Evolutionary conservation across 2,797 vertebrate species (phyloP), one percentile per base, ranked within the genome.

Genomic region (Leontocebus nigricollis): DNA sequence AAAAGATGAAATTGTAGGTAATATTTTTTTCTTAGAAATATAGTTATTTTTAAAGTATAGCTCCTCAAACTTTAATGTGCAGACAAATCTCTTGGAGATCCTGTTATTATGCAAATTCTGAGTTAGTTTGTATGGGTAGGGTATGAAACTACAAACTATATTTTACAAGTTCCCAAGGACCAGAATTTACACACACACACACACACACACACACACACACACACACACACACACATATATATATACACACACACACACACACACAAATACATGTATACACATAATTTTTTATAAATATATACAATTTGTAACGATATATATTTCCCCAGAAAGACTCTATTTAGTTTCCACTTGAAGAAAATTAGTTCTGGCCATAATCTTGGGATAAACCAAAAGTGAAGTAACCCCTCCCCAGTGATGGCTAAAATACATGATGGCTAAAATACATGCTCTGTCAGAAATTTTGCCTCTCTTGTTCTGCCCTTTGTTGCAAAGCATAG

Each of bases 21-120:
- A 70, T 57, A 41, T 20, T 55, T 77, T 89, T 81, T 59, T 70
- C n/a, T 88, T 64, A 72, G 48, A 83, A 39, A 83, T 46, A 39
- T 22, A 93, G 83, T 84, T 67, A 72, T 72, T 84, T 85, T 84
- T 85, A 92, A 87, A 75, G 9, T 17, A 67, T 14, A 82, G 33
- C 19, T 88, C 55, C 39, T 46, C 41, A 64, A 88, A 77, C 59
- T 77, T 84, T 90, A 89, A 85, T 36, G 30, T 73, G 59, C 50
- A 52, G 9, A 72, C 30, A 48, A 41, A n/a, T 79, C 44, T 36
- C 12, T 24, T 30, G 30, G 30, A 26, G 44, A 80, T 92, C 82
- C 61, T 64, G 41, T 52, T 44, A 79, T 77, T 93, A 89, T 50
- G 50, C 26, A n/a, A 83, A 59, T 84, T 85, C n/a, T 9, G 50